phyloP scores from a whole-genome alignment of 2,888 invertebrate genomes.

The Timema podura region DNA sequence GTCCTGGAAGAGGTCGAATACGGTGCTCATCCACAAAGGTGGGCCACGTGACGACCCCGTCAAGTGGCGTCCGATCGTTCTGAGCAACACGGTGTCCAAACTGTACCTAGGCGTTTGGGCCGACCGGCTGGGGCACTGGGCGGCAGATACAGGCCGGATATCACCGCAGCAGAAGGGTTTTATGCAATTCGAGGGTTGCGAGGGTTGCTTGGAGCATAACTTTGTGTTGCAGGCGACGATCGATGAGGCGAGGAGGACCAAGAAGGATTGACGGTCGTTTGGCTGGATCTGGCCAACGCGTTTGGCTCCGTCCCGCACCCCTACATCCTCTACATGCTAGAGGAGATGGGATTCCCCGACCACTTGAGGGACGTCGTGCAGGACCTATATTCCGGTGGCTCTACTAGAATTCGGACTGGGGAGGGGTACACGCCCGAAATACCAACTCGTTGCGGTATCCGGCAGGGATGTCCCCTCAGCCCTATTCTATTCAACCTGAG shows the following conservation, averaged over 20 bases:
- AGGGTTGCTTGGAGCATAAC: slow-evolving; percentile 41
- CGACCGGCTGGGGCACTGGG: slow-evolving; percentile 33
- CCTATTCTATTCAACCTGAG: slow-evolving; percentile 40
- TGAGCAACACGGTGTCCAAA: slow-evolving; percentile 35
- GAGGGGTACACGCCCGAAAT: slow-evolving; percentile 12
- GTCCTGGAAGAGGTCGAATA: slow-evolving; percentile 30
- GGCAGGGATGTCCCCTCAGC: slow-evolving; percentile 41
- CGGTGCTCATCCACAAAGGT: slow-evolving; percentile 31
- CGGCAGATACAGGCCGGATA: slow-evolving; percentile 34
- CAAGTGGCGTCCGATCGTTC: slow-evolving; percentile 39
- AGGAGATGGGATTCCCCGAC: background rate
- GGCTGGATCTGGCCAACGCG: slow-evolving; percentile 41
- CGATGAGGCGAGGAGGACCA: slow-evolving; percentile 31
- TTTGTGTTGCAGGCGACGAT: slow-evolving; percentile 39
- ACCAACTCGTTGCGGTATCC: slow-evolving; percentile 12
- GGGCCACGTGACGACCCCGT: slow-evolving; percentile 32
- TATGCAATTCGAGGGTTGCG: slow-evolving; percentile 38
- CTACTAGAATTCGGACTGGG: slow-evolving; percentile 18
- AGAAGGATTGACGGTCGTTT: slow-evolving; percentile 14
- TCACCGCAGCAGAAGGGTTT: slow-evolving; percentile 44
- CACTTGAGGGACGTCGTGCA: background rate
- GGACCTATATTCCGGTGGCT: background rate
- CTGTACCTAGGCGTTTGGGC: slow-evolving; percentile 34
- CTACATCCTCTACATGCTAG: background rate
- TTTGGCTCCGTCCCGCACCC: slow-evolving; percentile 40